Evolutionary conservation across 2,797 vertebrate genomes (phyloP).

Genomic region (Cetoscarus ocellatus): DNA sequence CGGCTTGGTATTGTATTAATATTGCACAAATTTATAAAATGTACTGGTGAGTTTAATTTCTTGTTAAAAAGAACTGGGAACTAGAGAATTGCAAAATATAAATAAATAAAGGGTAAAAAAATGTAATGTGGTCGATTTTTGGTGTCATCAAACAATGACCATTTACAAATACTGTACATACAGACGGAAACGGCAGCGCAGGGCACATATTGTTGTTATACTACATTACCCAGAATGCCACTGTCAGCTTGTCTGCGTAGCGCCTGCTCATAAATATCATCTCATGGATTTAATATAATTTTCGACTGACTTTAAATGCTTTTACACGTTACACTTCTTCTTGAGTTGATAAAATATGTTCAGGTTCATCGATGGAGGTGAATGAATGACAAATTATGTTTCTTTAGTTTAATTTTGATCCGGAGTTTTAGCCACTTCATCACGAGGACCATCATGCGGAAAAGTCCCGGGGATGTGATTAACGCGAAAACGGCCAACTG

Average conservation of each 20-base stretch:
- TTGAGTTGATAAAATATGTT: too few relatives aligned
- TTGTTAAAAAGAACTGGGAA: too few relatives aligned
- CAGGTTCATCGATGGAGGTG: too few relatives aligned
- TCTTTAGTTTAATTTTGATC: not conserved
- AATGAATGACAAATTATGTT: accelerated
- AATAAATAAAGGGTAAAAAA: too few relatives aligned
- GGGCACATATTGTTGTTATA: constrained; percentile 1
- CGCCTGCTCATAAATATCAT: constrained; percentile 58
- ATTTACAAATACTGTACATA: not conserved
- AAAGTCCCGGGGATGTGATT: constrained; percentile 69
- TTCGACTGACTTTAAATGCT: not conserved
- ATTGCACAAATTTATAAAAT: too few relatives aligned
- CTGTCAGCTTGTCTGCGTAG: not conserved
- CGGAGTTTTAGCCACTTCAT: constrained; percentile 24
- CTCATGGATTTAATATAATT: accelerated
- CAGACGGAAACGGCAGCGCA: not conserved
- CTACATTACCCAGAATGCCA: constrained; percentile 54
- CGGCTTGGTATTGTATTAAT: too few relatives aligned
- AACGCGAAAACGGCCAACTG: constrained; percentile 28
- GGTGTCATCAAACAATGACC: too few relatives aligned
- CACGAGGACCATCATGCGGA: constrained; percentile 72
- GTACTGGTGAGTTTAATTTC: too few relatives aligned
- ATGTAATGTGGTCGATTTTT: too few relatives aligned
- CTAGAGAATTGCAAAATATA: too few relatives aligned
- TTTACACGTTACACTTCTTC: too few relatives aligned